Conservation (phyloP, 2,113 vertebrate genomes). For the Osmerus mordax region DNA sequence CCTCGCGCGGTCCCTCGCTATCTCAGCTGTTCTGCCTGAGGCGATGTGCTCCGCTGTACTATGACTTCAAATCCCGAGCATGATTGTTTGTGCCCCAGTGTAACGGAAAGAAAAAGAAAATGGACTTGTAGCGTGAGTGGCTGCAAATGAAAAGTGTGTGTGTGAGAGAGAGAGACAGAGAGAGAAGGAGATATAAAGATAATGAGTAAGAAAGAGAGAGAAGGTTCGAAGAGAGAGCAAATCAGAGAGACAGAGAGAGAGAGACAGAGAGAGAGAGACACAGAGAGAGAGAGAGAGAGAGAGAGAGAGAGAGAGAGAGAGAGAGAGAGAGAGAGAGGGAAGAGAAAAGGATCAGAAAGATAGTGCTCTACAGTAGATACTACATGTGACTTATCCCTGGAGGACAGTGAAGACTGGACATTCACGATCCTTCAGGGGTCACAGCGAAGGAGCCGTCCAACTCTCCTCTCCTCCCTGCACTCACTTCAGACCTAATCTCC, state of each 20-base stretch:
- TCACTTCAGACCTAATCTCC: slow-evolving; percentile 59
- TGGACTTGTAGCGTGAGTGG: too few species aligned
- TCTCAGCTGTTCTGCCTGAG: slow-evolving; percentile 28
- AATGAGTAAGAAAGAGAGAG: not conserved
- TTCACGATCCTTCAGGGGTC: too few species aligned
- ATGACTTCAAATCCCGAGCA: too few species aligned
- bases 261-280: not conserved
- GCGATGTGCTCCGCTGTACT: slow-evolving; percentile 3
- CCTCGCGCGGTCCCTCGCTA: slow-evolving; percentile 12
- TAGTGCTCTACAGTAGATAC: too few species aligned
- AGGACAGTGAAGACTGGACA: slow-evolving; percentile 1
- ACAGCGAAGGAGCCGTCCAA: too few species aligned
- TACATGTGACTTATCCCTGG: not conserved
- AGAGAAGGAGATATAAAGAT: too few species aligned
- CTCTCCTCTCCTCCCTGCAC: slow-evolving; percentile 34
- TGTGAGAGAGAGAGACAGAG: not conserved
- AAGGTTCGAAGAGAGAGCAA: not conserved
- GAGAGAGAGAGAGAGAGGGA: not conserved
- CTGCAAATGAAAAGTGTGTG: too few species aligned
- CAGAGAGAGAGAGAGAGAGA: slow-evolving; percentile 2
- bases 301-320: slow-evolving; percentile 5
- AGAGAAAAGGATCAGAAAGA: not conserved
- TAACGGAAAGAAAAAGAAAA: too few species aligned
- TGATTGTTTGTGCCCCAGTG: too few species aligned
- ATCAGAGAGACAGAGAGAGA: slow-evolving; percentile 11